These are phyloP conservation scores for Aplodontia rufa DNA, from an alignment of 2,113 vertebrate genomes.

Conservation along the genomic window DNA sequence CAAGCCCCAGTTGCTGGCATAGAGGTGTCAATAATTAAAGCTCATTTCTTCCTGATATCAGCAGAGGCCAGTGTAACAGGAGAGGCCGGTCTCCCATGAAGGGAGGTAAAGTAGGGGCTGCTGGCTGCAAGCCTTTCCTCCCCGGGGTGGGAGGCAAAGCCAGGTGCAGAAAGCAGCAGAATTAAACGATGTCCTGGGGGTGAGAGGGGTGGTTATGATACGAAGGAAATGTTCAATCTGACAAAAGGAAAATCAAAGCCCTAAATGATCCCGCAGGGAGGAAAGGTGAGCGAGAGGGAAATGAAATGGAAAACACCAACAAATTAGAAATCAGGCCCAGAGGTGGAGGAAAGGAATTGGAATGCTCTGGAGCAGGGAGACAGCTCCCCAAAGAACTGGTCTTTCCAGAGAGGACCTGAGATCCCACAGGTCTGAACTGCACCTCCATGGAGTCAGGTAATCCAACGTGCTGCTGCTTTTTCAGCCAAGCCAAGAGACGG, in stretches of 20 bases:
- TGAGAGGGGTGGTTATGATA: neutral
- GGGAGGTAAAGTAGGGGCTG: slow-evolving; percentile 39
- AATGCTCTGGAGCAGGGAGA: slow-evolving; percentile 12
- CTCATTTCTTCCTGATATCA: slow-evolving; percentile 33
- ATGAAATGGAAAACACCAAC: slow-evolving; percentile 57
- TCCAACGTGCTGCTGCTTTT: neutral
- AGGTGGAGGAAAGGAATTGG: neutral
- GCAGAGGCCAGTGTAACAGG: slow-evolving; percentile 34
- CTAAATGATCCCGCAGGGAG: neutral
- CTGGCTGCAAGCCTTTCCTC: slow-evolving; percentile 62
- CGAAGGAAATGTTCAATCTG: slow-evolving; percentile 22
- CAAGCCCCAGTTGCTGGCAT: slow-evolving; percentile 21
- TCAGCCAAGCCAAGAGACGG: neutral
- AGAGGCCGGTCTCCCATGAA: slow-evolving; percentile 52
- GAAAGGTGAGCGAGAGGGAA: slow-evolving; percentile 34
- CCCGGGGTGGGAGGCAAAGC: slow-evolving; percentile 26
- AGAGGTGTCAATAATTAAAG: slow-evolving; percentile 75
- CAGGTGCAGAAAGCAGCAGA: slow-evolving; percentile 70
- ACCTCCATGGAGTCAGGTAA: neutral
- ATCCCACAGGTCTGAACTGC: neutral
- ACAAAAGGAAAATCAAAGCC: slow-evolving; percentile 42
- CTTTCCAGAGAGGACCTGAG: slow-evolving; percentile 1
- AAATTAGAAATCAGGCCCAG: neutral
- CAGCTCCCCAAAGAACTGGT: neutral
- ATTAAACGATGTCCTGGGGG: slow-evolving; percentile 56